Percentiles rank a stretch among this genome's conserved stretches.
Evolutionary conservation across 2,797 vertebrate genomes (phyloP).

Genomic region (Halcyon leucocephala): DNA sequence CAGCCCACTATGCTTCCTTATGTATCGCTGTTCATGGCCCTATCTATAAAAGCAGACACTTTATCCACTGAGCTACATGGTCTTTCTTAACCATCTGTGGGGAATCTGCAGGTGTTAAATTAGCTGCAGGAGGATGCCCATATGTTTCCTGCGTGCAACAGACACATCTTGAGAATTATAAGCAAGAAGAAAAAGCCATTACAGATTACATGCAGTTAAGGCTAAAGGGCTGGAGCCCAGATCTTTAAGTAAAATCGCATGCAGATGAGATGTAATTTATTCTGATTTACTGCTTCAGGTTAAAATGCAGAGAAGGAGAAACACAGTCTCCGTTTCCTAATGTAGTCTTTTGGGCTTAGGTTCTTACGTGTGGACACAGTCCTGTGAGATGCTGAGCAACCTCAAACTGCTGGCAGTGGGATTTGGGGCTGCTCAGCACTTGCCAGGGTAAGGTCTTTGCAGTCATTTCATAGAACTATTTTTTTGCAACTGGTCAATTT

Average conservation of each 20-base stretch:
- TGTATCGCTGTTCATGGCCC: not conserved
- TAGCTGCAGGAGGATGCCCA: constrained; percentile 46
- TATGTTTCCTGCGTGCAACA: constrained; percentile 37
- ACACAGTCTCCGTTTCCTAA: not conserved
- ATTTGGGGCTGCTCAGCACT: not conserved
- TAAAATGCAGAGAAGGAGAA: not conserved
- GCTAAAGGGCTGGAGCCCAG: not conserved
- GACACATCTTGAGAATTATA: not conserved
- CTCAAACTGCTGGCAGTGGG: not conserved
- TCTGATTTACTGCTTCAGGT: not conserved
- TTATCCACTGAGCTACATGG: not conserved
- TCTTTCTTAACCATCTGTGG: constrained; percentile 46
- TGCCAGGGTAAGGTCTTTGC: not conserved
- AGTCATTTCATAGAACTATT: not conserved
- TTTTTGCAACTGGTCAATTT: not conserved
- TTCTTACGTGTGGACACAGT: not conserved
- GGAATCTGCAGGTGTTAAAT: constrained; percentile 64
- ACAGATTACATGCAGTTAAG: not conserved
- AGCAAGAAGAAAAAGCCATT: not conserved
- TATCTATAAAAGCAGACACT: constrained; percentile 8
- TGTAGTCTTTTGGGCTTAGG: not conserved
- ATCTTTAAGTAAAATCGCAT: constrained; percentile 3
- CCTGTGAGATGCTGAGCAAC: not conserved
- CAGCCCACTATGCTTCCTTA: not conserved
- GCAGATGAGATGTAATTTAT: not conserved